Evolutionary conservation across 2,888 invertebrate genomes (phyloP).

Genomic region (Pherbina coryleti): DNA sequence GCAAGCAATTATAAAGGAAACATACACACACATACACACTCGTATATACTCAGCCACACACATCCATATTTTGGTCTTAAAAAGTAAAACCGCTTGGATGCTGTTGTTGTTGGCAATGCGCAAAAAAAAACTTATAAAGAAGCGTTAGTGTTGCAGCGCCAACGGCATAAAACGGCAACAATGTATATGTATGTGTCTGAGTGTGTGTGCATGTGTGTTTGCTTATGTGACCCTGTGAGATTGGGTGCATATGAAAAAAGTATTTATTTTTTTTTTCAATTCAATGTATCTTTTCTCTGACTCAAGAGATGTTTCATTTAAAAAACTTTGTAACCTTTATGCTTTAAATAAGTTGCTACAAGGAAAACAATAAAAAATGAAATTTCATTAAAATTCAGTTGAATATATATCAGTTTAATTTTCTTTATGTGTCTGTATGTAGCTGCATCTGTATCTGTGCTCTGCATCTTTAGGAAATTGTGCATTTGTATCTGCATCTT

Average conservation of each 20-base stretch:
- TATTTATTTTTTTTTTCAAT: background rate
- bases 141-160: background rate
- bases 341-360: too few relatives aligned
- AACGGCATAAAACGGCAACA: background rate
- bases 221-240: background rate
- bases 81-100: background rate
- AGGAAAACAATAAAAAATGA: too few relatives aligned
- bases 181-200: background rate
- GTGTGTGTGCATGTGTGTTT: background rate
- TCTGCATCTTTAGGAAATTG: background rate
- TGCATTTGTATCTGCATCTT: background rate
- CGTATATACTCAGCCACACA: background rate
- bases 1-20: too few relatives aligned
- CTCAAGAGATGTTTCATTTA: background rate
- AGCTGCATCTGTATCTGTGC: background rate
- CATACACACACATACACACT: background rate
- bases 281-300: background rate
- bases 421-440: background rate
- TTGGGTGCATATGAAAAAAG: background rate
- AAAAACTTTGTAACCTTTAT: background rate
- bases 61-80: background rate
- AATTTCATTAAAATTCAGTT: too few relatives aligned
- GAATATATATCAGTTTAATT: too few relatives aligned
- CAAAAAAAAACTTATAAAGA: constrained; percentile 10
- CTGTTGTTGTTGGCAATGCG: constrained; percentile 21